These are phyloP conservation scores for Neomorphus geoffroyi DNA, from an alignment of 2,797 vertebrate genomes.

Conservation along the genomic window DNA sequence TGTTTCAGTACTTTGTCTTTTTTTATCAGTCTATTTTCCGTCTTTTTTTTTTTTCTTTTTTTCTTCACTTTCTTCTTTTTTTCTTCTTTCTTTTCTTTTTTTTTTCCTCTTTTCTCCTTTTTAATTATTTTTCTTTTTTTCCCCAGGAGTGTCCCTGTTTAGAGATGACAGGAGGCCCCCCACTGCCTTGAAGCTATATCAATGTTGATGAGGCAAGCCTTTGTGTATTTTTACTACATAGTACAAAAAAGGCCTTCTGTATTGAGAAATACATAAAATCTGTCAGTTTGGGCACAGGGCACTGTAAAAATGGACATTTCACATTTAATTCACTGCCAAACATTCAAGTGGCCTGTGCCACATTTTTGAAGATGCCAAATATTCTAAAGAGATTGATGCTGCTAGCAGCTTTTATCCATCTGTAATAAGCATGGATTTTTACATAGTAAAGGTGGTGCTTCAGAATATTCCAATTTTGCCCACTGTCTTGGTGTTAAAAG, in stretches of 20 bases:
- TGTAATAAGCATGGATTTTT: not conserved
- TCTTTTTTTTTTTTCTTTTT: rapidly evolving
- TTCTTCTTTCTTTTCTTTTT: rapidly evolving
- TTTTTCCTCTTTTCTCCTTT: rapidly evolving
- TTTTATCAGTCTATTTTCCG: not conserved
- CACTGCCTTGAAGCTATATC: not conserved
- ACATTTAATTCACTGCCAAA: not conserved
- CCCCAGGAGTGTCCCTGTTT: not conserved
- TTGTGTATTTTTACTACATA: not conserved
- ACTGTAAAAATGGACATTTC: not conserved
- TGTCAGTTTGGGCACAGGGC: not conserved
- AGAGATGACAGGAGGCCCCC: not conserved
- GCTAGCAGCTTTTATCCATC: not conserved
- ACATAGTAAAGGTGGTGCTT: not conserved
- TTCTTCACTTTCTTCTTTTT: no score
- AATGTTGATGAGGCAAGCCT: not conserved
- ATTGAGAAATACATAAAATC: not conserved
- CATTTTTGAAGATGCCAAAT: not conserved
- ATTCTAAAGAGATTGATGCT: not conserved
- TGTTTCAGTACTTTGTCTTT: not conserved
- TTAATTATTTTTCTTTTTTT: no score
- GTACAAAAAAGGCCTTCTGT: not conserved
- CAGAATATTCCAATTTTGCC: not conserved
- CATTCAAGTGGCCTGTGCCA: not conserved
- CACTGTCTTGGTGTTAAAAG: not conserved